phyloP scores from a whole-genome alignment of 2,888 invertebrate species.

The Andrena camellia region DNA sequence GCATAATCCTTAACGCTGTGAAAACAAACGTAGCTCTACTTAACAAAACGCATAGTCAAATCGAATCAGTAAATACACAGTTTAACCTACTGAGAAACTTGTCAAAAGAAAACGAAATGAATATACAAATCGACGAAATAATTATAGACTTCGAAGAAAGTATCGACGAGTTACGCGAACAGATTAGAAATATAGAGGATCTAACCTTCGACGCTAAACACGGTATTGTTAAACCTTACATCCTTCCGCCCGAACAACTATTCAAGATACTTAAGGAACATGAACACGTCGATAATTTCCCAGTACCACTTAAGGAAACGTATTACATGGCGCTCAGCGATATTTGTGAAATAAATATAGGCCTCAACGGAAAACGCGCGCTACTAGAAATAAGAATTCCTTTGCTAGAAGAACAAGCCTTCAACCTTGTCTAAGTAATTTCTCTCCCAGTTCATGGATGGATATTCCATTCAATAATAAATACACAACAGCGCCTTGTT shows the following conservation, averaged over 20 bases:
- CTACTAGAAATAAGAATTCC: background rate
- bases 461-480: constrained; percentile 20
- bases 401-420: background rate
- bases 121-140: constrained; percentile 14
- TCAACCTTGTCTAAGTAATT: constrained; percentile 11
- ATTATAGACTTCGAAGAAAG: background rate
- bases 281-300: constrained; percentile 16
- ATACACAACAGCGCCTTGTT: constrained; percentile 12
- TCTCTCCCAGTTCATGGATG: constrained; percentile 7
- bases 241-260: constrained; percentile 25
- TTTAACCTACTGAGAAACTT: constrained; percentile 8
- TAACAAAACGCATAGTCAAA: constrained; percentile 6
- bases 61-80: background rate
- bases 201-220: constrained; percentile 5
- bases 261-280: constrained; percentile 16
- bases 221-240: background rate
- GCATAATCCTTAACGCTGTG: background rate
- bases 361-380: background rate
- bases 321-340: constrained; percentile 7
- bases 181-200: constrained; percentile 17
- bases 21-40: background rate
- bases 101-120: background rate
- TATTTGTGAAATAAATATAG: constrained; percentile 21
- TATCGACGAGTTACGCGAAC: background rate
- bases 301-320: constrained; percentile 10